Base-by-base conservation (phyloP, 1,140 invertebrate genomes). In the Diachasmimorpha longicaudata region DNA sequence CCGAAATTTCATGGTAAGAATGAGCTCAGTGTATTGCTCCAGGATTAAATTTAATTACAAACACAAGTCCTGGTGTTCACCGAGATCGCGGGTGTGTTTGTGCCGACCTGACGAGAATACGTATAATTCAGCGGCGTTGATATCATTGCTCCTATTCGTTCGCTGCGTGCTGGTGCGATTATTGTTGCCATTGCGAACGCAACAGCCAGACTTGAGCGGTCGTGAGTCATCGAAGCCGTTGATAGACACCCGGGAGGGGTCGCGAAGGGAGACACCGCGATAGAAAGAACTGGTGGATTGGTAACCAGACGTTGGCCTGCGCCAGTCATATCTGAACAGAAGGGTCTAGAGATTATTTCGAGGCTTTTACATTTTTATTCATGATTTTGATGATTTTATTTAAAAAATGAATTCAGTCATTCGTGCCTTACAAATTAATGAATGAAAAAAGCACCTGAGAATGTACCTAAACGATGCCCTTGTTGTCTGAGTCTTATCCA, bases 401-500 rank as follows among this genome's bases (percentile, higher is more conserved):
- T n/a, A n/a, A n/a, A n/a, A n/a, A n/a, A n/a, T n/a, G n/a, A n/a
- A n/a, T n/a, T n/a, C n/a, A n/a, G n/a, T n/a, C n/a, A n/a, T n/a
- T n/a, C n/a, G n/a, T n/a, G n/a, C n/a, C n/a, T n/a, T 16, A 52
- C 9, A 13, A 63, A 25, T 44, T 25, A 72, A 72, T 3, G n/a
- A 21, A 72, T 73, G 58, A 25, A 77, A 78, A 52, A 72, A 79
- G 46, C 76, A 79, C 75, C 77, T 72, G 70, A 79, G 74, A 55
- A 79, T 79, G 19, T 83, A 84, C 79, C 81, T 83, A 55, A 83
- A 79, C 37, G 82, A 84, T 0, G 79, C 36, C 48, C 79, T 78
- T 13, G 79, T 83, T 37, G 76, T 82, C 63, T 80, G 79, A 0
- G 83, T 82, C 58, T 82, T 83, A 23, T 82, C 87, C 70, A 85